Conservation (phyloP, 2,888 invertebrate genomes). For the Eretmocerus hayati region DNA sequence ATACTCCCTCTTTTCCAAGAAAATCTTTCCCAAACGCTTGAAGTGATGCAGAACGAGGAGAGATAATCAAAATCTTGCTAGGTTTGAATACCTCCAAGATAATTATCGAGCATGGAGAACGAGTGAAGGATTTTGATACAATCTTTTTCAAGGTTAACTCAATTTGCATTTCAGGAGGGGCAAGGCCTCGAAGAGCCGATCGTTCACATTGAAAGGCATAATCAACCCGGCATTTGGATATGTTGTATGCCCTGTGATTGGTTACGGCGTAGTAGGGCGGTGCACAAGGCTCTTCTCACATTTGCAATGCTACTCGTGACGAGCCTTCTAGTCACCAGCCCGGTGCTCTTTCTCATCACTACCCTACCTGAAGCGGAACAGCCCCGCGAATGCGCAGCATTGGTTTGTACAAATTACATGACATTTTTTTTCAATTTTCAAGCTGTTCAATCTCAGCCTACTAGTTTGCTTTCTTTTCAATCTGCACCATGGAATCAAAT, state of each 20-base stretch:
- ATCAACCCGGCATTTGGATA: constrained; percentile 50
- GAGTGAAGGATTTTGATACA: too few relatives aligned
- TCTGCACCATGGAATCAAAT: too few relatives aligned
- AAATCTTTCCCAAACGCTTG: too few relatives aligned
- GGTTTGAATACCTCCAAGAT: too few relatives aligned
- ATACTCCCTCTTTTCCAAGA: too few relatives aligned
- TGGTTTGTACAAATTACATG: constrained; percentile 42
- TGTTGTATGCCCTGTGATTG: constrained; percentile 56
- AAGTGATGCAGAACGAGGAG: too few relatives aligned
- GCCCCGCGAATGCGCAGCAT: constrained; percentile 39
- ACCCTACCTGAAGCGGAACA: constrained; percentile 45
- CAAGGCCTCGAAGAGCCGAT: constrained; percentile 38
- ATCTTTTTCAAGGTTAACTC: too few relatives aligned
- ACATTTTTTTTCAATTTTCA: too few relatives aligned
- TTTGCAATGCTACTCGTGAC: constrained; percentile 56
- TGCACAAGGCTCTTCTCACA: constrained; percentile 55
- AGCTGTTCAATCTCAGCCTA: too few relatives aligned
- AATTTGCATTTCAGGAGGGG: constrained; percentile 21
- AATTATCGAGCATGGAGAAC: too few relatives aligned
- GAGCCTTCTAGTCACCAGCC: constrained; percentile 54
- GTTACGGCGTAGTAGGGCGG: constrained; percentile 52
- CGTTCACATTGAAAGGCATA: constrained; percentile 36
- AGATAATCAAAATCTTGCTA: too few relatives aligned
- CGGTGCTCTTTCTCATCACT: constrained; percentile 54
- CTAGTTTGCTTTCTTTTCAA: too few relatives aligned